Conservation (phyloP, 2,888 invertebrate species). For the Pelosia muscerda region DNA sequence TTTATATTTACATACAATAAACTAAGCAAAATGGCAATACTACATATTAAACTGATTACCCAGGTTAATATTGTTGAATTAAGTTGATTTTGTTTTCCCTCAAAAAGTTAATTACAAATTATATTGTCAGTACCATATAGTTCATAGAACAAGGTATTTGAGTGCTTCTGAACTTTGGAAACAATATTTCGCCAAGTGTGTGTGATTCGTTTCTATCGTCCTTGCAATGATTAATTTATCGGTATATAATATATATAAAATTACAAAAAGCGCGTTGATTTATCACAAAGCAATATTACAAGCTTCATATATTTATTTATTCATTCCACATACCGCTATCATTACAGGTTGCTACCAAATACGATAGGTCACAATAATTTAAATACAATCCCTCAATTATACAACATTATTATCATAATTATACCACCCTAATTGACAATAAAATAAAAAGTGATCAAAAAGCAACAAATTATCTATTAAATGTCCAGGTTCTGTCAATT, state of each 20-base stretch:
- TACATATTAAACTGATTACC: neutral
- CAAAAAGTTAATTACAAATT: neutral
- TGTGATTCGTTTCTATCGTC: too few relatives aligned
- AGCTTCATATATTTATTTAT: too few relatives aligned
- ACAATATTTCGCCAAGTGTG: neutral
- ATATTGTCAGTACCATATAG: neutral
- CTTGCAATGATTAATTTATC: too few relatives aligned
- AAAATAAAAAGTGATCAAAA: neutral
- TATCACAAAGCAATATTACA: neutral
- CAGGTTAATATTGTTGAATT: neutral
- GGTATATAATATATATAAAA: too few relatives aligned
- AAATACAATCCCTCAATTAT: too few relatives aligned
- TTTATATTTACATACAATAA: neutral
- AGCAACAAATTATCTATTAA: too few relatives aligned
- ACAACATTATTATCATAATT: too few relatives aligned
- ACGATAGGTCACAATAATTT: too few relatives aligned
- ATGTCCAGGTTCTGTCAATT: neutral
- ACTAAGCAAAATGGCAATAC: neutral
- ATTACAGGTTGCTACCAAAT: too few relatives aligned
- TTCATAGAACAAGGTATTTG: conserved; percentile 9
- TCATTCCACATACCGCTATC: too few relatives aligned
- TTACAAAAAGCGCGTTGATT: neutral
- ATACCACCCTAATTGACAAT: neutral
- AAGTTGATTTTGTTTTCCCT: neutral
- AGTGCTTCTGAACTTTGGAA: conserved; percentile 3